Evolutionary conservation across 2,113 vertebrate species (phyloP).

Genomic region (Oncorhynchus gorbuscha): DNA sequence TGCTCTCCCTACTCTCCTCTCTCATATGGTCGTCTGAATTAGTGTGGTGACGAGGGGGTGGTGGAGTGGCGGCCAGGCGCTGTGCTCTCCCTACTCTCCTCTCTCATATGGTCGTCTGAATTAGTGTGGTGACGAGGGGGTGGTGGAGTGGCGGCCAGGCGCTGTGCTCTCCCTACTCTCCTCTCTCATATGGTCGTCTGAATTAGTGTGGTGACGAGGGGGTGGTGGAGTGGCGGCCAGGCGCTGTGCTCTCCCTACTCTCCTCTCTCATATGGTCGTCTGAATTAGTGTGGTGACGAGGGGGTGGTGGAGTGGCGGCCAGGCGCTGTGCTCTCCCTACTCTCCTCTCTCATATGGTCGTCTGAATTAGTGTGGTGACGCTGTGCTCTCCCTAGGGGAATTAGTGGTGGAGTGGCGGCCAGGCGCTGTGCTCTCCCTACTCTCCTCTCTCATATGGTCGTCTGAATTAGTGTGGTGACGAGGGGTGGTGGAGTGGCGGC

Average conservation of each 20-base stretch:
- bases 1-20: constrained; percentile 43
- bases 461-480: constrained; percentile 82
- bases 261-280: constrained; percentile 84
- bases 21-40: constrained; percentile 92
- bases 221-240: constrained; percentile 30
- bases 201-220: constrained; percentile 79
- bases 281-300: constrained; percentile 81
- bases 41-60: constrained; percentile 65
- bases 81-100: constrained; percentile 35
- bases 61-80: constrained; percentile 31
- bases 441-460: constrained; percentile 82
- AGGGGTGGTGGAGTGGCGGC: constrained; percentile 59
- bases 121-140: constrained; percentile 73
- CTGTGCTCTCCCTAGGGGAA: no score
- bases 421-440: constrained; percentile 18
- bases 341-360: constrained; percentile 82
- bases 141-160: constrained; percentile 31
- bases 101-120: constrained; percentile 89
- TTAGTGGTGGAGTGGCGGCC: constrained; percentile 60
- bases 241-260: constrained; percentile 18
- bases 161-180: constrained; percentile 26
- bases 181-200: constrained; percentile 85
- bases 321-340: constrained; percentile 18
- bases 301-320: constrained; percentile 37
- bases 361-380: constrained; percentile 84